Evolutionary conservation across 2,797 vertebrate genomes (phyloP).

Genomic region (Rhodeus uyekii): DNA sequence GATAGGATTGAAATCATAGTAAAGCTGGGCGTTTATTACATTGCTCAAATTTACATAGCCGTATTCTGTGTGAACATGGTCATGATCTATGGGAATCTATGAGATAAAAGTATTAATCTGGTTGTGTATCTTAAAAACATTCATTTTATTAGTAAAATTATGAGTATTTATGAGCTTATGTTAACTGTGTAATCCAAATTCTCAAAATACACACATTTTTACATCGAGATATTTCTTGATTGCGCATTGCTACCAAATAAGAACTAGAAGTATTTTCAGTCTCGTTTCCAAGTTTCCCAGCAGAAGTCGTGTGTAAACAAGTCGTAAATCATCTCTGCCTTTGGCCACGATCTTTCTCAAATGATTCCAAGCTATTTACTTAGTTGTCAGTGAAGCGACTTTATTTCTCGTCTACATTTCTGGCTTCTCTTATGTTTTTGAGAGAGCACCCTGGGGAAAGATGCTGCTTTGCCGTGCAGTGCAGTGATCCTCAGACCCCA

Average conservation of each 20-base stretch:
- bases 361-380: slow-evolving; percentile 10
- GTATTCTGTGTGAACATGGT: too few relatives aligned
- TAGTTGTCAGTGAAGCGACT: not conserved
- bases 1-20: not conserved
- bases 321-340: slow-evolving; percentile 12
- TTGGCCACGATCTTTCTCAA: not conserved
- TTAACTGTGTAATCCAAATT: not conserved
- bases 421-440: not conserved
- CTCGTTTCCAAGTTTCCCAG: not conserved
- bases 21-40: not conserved
- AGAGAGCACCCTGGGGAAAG: not conserved
- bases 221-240: too few relatives aligned
- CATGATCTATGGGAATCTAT: too few relatives aligned
- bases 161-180: too few relatives aligned
- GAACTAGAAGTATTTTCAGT: not conserved
- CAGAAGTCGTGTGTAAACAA: slow-evolving; percentile 10
- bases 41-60: too few relatives aligned
- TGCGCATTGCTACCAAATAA: not conserved
- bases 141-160: too few relatives aligned
- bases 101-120: too few relatives aligned
- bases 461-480: not conserved
- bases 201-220: too few relatives aligned
- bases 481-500: not conserved
- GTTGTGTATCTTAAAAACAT: too few relatives aligned
- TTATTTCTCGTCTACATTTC: not conserved